Conservation (phyloP, 1,140 invertebrate genomes). For the Polypedilum vanderplanki region DNA sequence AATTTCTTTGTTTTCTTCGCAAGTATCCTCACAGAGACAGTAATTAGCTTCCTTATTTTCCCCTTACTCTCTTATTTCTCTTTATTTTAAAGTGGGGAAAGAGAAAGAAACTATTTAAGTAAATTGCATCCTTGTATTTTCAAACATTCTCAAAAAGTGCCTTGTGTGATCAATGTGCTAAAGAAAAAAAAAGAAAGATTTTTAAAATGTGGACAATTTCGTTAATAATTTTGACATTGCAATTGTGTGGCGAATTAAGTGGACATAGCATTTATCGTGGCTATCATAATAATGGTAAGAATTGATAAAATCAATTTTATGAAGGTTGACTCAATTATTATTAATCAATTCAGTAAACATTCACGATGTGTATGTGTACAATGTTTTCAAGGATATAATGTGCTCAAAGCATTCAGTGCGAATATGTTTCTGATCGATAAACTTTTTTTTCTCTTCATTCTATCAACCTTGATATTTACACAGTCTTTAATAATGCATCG, state of each 20-base stretch:
- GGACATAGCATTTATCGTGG: background rate
- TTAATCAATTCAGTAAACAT: background rate
- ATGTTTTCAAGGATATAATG: background rate
- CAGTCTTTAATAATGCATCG: no score
- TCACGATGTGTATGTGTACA: background rate
- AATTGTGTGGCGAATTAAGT: background rate
- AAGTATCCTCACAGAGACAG: background rate
- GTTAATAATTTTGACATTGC: background rate
- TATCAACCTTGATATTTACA: constrained; percentile 13
- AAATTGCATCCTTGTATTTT: background rate
- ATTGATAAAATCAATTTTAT: background rate
- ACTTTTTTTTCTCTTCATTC: background rate
- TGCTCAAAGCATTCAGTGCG: background rate
- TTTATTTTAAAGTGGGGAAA: background rate
- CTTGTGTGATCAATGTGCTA: background rate
- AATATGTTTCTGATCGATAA: background rate
- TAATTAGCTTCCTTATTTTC: background rate
- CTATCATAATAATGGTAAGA: background rate
- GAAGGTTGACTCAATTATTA: background rate
- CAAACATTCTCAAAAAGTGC: constrained; percentile 19
- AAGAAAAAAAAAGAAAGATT: background rate
- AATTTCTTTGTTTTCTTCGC: background rate
- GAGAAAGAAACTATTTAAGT: constrained; percentile 7
- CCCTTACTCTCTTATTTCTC: background rate
- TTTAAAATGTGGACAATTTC: constrained; percentile 21